A percentile compares a stretch with the other conserved stretches of the same genome.
phyloP scores from a whole-genome alignment of 2,113 vertebrate genomes.

The Vidua macroura region DNA sequence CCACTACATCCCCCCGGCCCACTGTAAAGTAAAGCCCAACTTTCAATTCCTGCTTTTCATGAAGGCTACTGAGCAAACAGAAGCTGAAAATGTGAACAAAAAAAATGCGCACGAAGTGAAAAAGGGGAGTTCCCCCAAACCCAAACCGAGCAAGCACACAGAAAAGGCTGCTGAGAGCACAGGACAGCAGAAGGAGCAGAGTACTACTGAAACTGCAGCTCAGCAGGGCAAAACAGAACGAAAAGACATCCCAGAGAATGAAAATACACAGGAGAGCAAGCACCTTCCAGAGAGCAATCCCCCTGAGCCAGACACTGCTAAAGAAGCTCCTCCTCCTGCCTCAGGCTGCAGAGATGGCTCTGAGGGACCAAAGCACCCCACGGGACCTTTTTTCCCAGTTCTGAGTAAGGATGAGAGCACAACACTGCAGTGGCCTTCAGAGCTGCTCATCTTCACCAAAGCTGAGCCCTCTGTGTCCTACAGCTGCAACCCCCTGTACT shows the following conservation, averaged over 20 bases:
- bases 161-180: constrained; percentile 51
- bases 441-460: constrained; percentile 93
- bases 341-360: constrained; percentile 60
- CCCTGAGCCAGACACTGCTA: constrained; percentile 1
- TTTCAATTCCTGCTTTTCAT: constrained; percentile 98
- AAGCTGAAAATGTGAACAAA: constrained; percentile 68
- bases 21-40: constrained; percentile 95
- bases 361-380: constrained; percentile 84
- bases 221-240: constrained; percentile 60
- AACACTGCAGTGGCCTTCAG: constrained; percentile 96
- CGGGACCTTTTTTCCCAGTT: constrained; percentile 92
- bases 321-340: constrained; percentile 51
- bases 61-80: constrained; percentile 91
- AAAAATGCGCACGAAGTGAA: constrained; percentile 51
- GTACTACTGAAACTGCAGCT: background rate
- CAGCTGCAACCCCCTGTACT: constrained; percentile 98
- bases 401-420: constrained; percentile 97
- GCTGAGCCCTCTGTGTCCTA: constrained; percentile 91
- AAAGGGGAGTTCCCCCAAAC: constrained; percentile 69
- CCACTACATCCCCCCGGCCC: constrained; percentile 94
- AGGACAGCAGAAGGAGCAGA: constrained; percentile 63
- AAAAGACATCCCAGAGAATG: constrained; percentile 13
- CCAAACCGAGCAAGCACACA: constrained; percentile 69
- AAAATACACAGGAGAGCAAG: constrained; percentile 50
- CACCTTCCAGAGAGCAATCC: background rate